A percentile compares a stretch with the other conserved stretches of the same genome.
Conservation (phyloP, 35 echinoderm and acorn worm species). For the Hemicentrotus pulcherrimus region DNA sequence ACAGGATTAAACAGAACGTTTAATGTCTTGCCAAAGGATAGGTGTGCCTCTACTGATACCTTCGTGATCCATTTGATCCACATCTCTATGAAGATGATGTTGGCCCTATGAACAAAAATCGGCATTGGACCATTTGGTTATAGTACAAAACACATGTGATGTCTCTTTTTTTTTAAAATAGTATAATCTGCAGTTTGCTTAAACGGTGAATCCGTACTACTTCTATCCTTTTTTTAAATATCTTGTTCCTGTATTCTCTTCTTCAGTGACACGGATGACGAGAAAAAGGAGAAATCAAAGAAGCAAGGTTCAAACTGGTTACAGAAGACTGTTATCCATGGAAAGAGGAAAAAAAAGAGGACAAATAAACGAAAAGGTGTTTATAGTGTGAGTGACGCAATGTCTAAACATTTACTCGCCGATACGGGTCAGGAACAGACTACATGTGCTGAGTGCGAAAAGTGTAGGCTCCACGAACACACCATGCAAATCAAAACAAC, state of each 20-base stretch:
- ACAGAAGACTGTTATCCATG: background rate
- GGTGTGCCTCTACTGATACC: too few relatives aligned
- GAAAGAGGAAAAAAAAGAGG: background rate
- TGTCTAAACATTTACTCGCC: background rate
- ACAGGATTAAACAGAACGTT: too few relatives aligned
- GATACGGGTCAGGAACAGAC: background rate
- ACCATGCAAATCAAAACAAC: background rate
- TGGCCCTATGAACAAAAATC: too few relatives aligned
- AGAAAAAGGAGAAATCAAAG: background rate
- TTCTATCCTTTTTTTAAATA: too few relatives aligned
- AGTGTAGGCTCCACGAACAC: background rate
- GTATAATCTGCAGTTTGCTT: too few relatives aligned
- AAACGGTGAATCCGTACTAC: too few relatives aligned
- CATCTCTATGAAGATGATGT: too few relatives aligned
- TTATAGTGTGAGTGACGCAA: constrained; percentile 20
- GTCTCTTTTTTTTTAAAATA: too few relatives aligned
- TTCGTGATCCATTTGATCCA: too few relatives aligned
- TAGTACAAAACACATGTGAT: too few relatives aligned
- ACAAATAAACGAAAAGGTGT: background rate
- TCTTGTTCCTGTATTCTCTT: background rate
- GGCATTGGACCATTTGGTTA: too few relatives aligned
- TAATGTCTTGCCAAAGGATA: too few relatives aligned
- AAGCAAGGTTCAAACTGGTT: background rate
- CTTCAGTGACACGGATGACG: background rate
- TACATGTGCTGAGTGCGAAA: background rate